Conservation (phyloP, 2,113 vertebrate genomes). For the Hemiscyllium ocellatum region DNA sequence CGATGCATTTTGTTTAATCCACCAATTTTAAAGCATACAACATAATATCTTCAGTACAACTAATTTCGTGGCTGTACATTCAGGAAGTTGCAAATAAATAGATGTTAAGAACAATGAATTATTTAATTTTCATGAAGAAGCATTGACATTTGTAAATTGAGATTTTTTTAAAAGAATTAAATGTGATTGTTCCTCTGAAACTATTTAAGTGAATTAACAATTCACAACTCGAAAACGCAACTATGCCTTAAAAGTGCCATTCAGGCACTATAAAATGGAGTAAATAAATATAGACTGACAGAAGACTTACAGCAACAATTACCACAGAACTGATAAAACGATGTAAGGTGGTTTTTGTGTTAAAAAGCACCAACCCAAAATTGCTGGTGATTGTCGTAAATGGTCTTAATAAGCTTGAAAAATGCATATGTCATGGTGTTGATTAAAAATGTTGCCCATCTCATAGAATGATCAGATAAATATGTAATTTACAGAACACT, state of each 20-base stretch:
- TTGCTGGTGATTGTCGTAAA: background rate
- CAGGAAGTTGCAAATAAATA: background rate
- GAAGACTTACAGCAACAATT: background rate
- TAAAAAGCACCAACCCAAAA: background rate
- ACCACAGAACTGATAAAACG: background rate
- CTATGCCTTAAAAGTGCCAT: background rate
- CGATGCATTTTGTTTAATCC: background rate
- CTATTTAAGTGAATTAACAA: background rate
- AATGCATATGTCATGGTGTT: background rate
- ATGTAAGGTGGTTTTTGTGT: background rate
- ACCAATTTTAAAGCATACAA: constrained; percentile 19
- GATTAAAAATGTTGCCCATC: no score
- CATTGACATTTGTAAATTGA: background rate
- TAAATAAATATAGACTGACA: background rate
- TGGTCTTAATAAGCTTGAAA: background rate
- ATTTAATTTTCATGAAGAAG: background rate
- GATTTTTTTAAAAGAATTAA: background rate
- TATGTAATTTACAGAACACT: background rate
- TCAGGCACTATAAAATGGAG: no score
- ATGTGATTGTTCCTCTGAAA: background rate
- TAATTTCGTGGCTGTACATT: background rate
- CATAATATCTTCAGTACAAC: background rate
- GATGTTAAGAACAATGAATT: background rate
- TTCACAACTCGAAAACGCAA: background rate
- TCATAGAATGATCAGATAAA: background rate